Percentiles rank a stretch among this genome's conserved stretches.
phyloP scores from a whole-genome alignment of 2,113 vertebrate genomes.

The Paracanthobrama guichenoti region DNA sequence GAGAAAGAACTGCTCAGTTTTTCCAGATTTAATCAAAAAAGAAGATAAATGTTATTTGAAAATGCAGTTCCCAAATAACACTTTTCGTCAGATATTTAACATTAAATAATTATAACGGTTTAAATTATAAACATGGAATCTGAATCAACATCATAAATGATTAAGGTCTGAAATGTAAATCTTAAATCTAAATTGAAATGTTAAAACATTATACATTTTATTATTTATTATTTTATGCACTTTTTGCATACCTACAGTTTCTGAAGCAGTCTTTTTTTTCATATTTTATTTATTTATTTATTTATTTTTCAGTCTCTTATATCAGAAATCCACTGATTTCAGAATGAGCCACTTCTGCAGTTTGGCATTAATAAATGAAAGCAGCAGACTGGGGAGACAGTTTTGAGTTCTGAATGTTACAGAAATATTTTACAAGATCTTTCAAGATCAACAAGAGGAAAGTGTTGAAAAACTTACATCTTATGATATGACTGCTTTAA shows the following conservation, averaged over 20 bases:
- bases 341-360: not conserved
- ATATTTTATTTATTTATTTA: no score
- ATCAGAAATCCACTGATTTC: not conserved
- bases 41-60: not conserved
- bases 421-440: not conserved
- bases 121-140: not conserved
- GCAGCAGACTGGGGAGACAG: not conserved
- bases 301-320: no score
- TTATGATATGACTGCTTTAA: not conserved
- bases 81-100: not conserved
- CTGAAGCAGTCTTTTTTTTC: not conserved
- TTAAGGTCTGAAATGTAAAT: not conserved
- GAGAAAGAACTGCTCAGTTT: not conserved
- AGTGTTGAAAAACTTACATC: not conserved
- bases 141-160: not conserved
- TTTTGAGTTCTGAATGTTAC: not conserved
- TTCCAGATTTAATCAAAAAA: conserved; percentile 2
- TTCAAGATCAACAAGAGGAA: no score
- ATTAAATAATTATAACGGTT: not conserved
- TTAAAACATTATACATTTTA: not conserved
- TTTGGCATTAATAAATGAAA: not conserved
- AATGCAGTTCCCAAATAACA: not conserved
- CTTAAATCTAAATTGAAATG: not conserved
- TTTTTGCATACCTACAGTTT: not conserved
- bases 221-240: not conserved